A percentile compares a stretch with the other conserved stretches of the same genome.
These are phyloP conservation scores for Vimba vimba DNA, from an alignment of 2,113 vertebrate species.

Conservation along the genomic window DNA sequence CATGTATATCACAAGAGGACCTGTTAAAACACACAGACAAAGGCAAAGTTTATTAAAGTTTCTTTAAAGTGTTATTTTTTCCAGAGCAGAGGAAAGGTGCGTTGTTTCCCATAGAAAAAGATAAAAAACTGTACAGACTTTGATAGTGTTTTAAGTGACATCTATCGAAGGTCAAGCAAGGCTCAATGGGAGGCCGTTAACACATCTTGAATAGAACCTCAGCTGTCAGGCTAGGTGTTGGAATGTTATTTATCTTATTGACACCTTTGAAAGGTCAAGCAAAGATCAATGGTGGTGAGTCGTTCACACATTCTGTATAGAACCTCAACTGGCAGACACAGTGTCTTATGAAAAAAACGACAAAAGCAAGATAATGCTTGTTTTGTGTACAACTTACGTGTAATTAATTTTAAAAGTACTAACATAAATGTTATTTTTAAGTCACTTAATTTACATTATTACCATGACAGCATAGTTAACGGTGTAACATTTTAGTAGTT, in stretches of 20 bases:
- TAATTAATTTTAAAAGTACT: not conserved
- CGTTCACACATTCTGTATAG: not conserved
- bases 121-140: too few relatives aligned
- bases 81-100: too few relatives aligned
- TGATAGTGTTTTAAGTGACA: too few relatives aligned
- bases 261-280: not conserved
- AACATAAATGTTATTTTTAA: too few relatives aligned
- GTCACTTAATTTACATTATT: not conserved
- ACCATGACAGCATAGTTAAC: not conserved
- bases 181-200: too few relatives aligned
- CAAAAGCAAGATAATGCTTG: not conserved
- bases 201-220: too few relatives aligned
- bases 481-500: not conserved
- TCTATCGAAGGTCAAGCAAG: too few relatives aligned
- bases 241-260: not conserved
- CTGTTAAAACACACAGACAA: conserved; percentile 9
- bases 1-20: conserved; percentile 29
- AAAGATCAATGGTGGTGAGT: not conserved
- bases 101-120: too few relatives aligned
- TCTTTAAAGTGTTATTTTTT: not conserved
- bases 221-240: too few relatives aligned
- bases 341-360: not conserved
- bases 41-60: not conserved
- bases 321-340: not conserved
- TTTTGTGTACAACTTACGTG: not conserved